These are phyloP conservation scores for Kryphioiulus occultus DNA, from an alignment of 2,888 invertebrate genomes.

Conservation along the genomic window DNA sequence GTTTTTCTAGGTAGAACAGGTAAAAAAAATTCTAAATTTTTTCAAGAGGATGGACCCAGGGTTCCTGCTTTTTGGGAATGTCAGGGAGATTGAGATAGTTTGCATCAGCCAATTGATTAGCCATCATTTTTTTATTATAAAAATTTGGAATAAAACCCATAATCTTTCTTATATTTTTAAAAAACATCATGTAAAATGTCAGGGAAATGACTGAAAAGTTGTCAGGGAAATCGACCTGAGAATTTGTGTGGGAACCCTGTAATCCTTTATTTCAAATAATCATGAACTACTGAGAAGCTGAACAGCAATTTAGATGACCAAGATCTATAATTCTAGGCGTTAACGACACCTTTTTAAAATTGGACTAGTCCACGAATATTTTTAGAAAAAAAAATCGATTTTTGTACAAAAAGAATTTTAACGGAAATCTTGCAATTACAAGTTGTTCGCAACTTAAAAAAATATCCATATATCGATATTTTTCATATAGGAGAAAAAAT, in stretches of 20 bases:
- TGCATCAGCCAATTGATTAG: too few relatives aligned
- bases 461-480: neutral
- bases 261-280: neutral
- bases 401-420: neutral
- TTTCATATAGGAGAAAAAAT: neutral
- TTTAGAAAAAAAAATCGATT: neutral
- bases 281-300: too few relatives aligned
- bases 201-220: too few relatives aligned
- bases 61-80: too few relatives aligned
- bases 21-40: neutral
- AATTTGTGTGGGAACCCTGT: too few relatives aligned
- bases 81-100: too few relatives aligned
- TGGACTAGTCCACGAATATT: constrained; percentile 20
- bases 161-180: too few relatives aligned
- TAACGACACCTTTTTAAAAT: constrained; percentile 9
- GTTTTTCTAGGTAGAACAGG: neutral
- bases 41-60: neutral
- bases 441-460: neutral
- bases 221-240: too few relatives aligned
- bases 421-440: neutral
- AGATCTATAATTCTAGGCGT: neutral
- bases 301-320: neutral
- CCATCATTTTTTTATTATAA: too few relatives aligned
- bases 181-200: too few relatives aligned
- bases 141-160: too few relatives aligned